Percentiles rank a stretch among this genome's conserved stretches.
phyloP scores from a whole-genome alignment of 2,797 vertebrate genomes.

The Hafferia zeledoni region DNA sequence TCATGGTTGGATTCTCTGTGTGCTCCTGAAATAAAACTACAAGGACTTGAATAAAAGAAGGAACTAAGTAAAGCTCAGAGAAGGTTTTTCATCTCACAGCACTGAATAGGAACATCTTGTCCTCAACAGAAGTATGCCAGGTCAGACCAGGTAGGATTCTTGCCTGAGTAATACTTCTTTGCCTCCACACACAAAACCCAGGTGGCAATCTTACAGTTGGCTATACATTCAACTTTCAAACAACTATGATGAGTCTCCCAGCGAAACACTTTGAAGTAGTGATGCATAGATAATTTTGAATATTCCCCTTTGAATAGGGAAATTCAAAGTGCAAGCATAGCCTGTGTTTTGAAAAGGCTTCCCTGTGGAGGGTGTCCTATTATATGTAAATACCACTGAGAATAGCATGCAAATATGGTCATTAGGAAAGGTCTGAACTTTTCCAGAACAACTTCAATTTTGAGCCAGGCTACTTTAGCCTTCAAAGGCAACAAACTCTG shows the following conservation, averaged over 20 bases:
- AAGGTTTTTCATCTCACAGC: neutral
- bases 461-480: neutral
- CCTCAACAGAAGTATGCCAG: neutral
- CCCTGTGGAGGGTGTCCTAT: neutral
- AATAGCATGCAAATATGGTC: slow-evolving; percentile 41
- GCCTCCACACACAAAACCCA: neutral
- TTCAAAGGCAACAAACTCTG: slow-evolving; percentile 41
- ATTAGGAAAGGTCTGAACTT: slow-evolving; percentile 46
- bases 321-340: slow-evolving; percentile 21
- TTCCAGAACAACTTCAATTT: slow-evolving; percentile 37
- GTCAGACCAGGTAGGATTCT: slow-evolving; percentile 27
- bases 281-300: slow-evolving; percentile 43
- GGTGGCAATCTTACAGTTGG: slow-evolving; percentile 3
- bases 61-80: neutral
- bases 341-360: slow-evolving; percentile 35
- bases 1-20: neutral
- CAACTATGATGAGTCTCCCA: neutral
- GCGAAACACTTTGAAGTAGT: slow-evolving; percentile 45
- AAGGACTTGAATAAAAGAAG: neutral
- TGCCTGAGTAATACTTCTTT: slow-evolving; percentile 8
- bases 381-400: slow-evolving; percentile 33
- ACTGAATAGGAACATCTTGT: neutral
- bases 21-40: neutral
- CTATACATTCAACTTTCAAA: slow-evolving; percentile 37
- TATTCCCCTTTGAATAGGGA: slow-evolving; percentile 26